Percentiles rank a stretch among this genome's conserved stretches.
phyloP scores from a whole-genome alignment of 2,797 vertebrate species.

The Scolopax bukidnonensis region DNA sequence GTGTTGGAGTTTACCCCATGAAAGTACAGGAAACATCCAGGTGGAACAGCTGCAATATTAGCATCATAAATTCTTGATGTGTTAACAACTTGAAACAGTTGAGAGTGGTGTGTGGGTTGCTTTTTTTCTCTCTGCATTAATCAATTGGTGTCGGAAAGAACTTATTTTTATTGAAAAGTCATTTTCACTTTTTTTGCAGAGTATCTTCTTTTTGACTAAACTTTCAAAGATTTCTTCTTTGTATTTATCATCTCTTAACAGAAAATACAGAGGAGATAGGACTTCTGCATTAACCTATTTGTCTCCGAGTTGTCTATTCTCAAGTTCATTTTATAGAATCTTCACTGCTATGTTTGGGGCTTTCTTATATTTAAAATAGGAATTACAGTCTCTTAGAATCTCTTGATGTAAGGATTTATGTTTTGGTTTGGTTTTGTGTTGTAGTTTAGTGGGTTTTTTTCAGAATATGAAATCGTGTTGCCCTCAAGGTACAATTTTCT shows the following conservation, averaged over 20 bases:
- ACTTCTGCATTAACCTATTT: background rate
- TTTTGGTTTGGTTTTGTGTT: too few relatives aligned
- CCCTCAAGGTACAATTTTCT: background rate
- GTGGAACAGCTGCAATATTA: background rate
- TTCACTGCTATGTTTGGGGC: background rate
- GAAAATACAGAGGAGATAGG: background rate
- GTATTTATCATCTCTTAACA: accelerated
- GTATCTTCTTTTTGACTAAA: background rate
- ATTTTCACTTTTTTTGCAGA: background rate
- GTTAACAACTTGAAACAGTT: background rate
- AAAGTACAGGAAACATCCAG: background rate
- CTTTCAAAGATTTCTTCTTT: background rate
- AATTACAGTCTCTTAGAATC: background rate
- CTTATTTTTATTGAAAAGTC: background rate
- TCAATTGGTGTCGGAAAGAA: background rate
- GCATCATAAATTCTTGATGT: accelerated
- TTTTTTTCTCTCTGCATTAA: background rate
- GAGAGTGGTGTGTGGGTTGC: background rate
- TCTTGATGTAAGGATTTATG: background rate
- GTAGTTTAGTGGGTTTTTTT: too few relatives aligned
- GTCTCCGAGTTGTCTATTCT: background rate
- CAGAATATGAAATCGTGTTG: background rate
- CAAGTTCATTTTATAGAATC: background rate
- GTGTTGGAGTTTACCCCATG: background rate
- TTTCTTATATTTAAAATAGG: background rate